A percentile compares a stretch with the other conserved stretches of the same genome.
Conservation (phyloP, 2,113 vertebrate species). For the Epinephelus moara region DNA sequence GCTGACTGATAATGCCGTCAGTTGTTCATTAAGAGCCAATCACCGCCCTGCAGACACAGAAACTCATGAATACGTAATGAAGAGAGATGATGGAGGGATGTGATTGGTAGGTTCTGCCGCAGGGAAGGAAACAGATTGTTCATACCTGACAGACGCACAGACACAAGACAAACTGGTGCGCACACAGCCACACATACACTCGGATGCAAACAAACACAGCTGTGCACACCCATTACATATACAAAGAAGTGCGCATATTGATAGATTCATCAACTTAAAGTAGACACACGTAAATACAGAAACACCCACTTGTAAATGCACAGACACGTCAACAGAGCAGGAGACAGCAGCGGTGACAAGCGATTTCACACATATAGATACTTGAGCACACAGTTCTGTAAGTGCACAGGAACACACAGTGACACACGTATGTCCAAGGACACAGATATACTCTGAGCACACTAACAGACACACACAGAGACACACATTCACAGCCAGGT, state of each 20-base stretch:
- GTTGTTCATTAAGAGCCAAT: conserved; percentile 81
- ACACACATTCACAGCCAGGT: conserved; percentile 36
- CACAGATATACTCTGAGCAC: neutral
- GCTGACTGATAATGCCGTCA: conserved; percentile 78
- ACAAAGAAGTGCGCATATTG: neutral
- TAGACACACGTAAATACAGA: conserved; percentile 2
- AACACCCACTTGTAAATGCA: neutral
- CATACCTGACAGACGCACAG: conserved; percentile 54
- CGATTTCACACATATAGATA: neutral
- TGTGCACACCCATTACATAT: conserved; percentile 8
- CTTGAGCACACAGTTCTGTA: neutral
- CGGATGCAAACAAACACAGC: neutral
- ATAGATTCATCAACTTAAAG: conserved; percentile 24
- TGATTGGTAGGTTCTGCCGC: conserved; percentile 72
- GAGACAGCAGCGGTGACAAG: neutral
- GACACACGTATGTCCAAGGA: neutral
- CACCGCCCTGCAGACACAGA: conserved; percentile 79
- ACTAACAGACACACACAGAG: neutral
- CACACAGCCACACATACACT: neutral
- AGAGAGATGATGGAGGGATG: conserved; percentile 72
- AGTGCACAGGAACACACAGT: neutral
- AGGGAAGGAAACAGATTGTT: conserved; percentile 70
- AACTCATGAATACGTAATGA: conserved; percentile 82
- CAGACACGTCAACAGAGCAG: neutral
- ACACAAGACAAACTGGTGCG: conserved; percentile 9